Evolutionary conservation across 2,797 vertebrate species (phyloP), one percentile per base, ranked within the genome.

Genomic region (Coracias cyanogaster): DNA sequence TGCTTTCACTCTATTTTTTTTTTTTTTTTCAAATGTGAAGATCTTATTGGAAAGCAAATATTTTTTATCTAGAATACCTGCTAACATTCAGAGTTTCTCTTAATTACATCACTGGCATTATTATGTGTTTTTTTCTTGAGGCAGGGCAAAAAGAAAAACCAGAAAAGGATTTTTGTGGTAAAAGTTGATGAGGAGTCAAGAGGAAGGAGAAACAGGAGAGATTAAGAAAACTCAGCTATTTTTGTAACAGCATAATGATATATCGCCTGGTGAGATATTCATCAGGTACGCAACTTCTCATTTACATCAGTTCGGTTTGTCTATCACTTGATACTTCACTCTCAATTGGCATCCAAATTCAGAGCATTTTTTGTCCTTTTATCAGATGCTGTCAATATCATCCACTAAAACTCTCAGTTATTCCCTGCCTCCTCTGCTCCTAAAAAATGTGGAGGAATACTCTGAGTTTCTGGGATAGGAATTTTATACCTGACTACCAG

Each of bases 341-440:
- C 12, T 35, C 1, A 0, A 20, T 14, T 48, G 17, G 7, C 28
- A 29, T 52, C 31, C 28, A 74, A 24, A 86, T 67, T 72, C 31
- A 76, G 29, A 82, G 8, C 22, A 20, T 28, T 15, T 1, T 57
- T 89, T 69, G 4, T 20, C 6, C 5, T 10, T 76, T 82, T 9
- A 6, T 3, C 3, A 31, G 9, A 4, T 64, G 10, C 12, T 86
- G 7, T 41, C 57, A 65, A 16, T 7, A 61, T 4, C 0, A 0
- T 24, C 25, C 28, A 17, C 49, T 48, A 41, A 90, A 57, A 29
- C 5, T 25, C 7, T 5, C 19, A 54, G 15, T 48, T 60, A 15
- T 58, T 84, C 31, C 7, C 43, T 39, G 7, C 1, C 45, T 81
- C 9, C 10, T 49, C 41, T 52, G 22, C 15, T 90, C 18, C 29